phyloP scores from a whole-genome alignment of 2,797 vertebrate species.

The Rhyacichthys aspro region DNA sequence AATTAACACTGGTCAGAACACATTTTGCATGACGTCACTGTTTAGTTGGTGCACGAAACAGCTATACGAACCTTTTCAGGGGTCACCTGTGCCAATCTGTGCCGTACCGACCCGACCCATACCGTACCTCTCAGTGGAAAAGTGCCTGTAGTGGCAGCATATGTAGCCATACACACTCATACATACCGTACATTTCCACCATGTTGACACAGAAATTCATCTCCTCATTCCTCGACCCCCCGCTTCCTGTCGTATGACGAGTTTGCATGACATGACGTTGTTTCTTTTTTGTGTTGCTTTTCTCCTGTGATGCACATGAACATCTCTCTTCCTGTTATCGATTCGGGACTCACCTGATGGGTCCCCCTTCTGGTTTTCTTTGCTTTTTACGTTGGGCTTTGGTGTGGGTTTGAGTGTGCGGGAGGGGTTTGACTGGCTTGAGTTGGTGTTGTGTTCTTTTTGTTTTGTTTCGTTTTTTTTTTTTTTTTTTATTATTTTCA shows the following conservation, averaged over 20 bases:
- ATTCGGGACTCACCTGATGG: conserved; percentile 54
- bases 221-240: conserved; percentile 78
- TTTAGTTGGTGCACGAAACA: too few relatives aligned
- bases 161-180: conserved; percentile 79
- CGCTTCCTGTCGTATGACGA: conserved; percentile 81
- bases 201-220: conserved; percentile 98
- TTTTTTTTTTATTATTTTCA: conserved; percentile 46
- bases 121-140: background rate
- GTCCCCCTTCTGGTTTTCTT: conserved; percentile 48
- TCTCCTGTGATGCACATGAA: conserved; percentile 79
- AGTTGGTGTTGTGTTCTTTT: conserved; percentile 35
- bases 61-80: background rate
- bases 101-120: background rate
- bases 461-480: conserved; percentile 35
- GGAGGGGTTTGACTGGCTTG: conserved; percentile 13
- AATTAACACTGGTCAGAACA: too few relatives aligned
- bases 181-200: conserved; percentile 74
- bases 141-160: conserved; percentile 54
- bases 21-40: too few relatives aligned
- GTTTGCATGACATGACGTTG: conserved; percentile 83
- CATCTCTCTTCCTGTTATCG: conserved; percentile 75
- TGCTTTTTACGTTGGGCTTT: conserved; percentile 43
- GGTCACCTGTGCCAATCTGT: too few relatives aligned
- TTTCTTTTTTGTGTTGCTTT: conserved; percentile 59
- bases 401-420: conserved; percentile 26